Evolutionary conservation across 2,888 invertebrate species (phyloP), one percentile per base, ranked within the genome.

Genomic region (Chirona hameri): DNA sequence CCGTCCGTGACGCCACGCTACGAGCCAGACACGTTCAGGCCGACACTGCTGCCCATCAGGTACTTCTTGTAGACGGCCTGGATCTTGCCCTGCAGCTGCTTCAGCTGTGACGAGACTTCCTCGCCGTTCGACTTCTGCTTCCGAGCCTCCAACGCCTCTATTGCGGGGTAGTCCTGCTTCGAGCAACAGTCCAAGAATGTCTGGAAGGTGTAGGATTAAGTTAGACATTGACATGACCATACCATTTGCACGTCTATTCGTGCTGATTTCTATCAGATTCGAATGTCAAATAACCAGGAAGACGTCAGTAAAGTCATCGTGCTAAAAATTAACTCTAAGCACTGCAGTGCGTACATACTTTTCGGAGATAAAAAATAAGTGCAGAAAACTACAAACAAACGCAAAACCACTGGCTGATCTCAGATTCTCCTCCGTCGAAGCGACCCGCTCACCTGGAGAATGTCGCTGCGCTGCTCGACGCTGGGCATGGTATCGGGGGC

Each of bases 51-150:
- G 21, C 76, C 76, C 76, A 76, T 76, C 76, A 76, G 76, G 24
- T 76, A 76, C 46, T 76, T 76, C 46, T 76, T 76, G 76, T 76
- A 76, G 76, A 76, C 39, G 24, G 76, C 24, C 76, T 76, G 76
- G 39, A 76, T 76, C 46, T 39, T 76, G 24, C 24, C 7, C 76
- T 76, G 76, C 24, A 76, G 76, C 76, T 1, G 4, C 76, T 76
- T 76, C 24, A 76, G 76, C 76, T 24, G 46, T 1, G 12, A 15
- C 24, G 76, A 46, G 18, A 76, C 39, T 0, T 76, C 76, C 15
- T 21, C 31, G 24, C 10, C 21, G 46, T 14, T 39, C 0, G 31
- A 14, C 18, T 76, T 46, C 46, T 76, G 76, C 46, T 76, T 76
- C 7, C 18, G 21, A 1, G 46, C 76, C 76, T 76, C 76, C 24